phyloP scores from a whole-genome alignment of 2,797 vertebrate genomes.

The Mallotus villosus region DNA sequence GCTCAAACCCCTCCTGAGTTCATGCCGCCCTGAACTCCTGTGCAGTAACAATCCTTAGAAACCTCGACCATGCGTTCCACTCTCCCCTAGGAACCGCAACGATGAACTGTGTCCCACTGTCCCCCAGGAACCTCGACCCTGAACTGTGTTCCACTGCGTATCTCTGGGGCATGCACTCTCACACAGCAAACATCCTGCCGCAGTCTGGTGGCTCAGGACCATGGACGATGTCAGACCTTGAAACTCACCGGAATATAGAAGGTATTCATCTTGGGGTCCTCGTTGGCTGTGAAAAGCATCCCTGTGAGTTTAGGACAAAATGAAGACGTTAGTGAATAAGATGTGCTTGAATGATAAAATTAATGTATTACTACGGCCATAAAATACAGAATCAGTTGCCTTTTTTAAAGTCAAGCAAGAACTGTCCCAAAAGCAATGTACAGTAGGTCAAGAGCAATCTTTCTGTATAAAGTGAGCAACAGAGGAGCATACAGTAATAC shows the following conservation, averaged over 20 bases:
- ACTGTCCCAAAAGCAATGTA: not conserved
- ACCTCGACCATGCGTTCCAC: no score
- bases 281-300: conserved; percentile 97
- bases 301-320: conserved; percentile 67
- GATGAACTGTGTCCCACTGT: no score
- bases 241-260: conserved; percentile 95
- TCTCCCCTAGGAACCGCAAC: no score
- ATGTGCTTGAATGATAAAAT: conserved; percentile 6
- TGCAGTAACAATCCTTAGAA: no score
- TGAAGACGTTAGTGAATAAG: not conserved
- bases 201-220: no score
- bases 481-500: not conserved
- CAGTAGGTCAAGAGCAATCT: not conserved
- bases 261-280: conserved; percentile 96
- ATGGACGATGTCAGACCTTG: not conserved
- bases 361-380: not conserved
- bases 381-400: not conserved
- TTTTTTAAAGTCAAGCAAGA: not conserved
- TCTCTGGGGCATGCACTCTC: no score
- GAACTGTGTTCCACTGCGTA: no score
- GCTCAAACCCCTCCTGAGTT: no score
- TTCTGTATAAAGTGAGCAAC: no score
- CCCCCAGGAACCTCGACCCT: no score
- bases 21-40: no score
- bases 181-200: no score